Evolutionary conservation across 2,888 invertebrate genomes (phyloP), one percentile per base, ranked within the genome.

Genomic region (Dolichomitus sp.): DNA sequence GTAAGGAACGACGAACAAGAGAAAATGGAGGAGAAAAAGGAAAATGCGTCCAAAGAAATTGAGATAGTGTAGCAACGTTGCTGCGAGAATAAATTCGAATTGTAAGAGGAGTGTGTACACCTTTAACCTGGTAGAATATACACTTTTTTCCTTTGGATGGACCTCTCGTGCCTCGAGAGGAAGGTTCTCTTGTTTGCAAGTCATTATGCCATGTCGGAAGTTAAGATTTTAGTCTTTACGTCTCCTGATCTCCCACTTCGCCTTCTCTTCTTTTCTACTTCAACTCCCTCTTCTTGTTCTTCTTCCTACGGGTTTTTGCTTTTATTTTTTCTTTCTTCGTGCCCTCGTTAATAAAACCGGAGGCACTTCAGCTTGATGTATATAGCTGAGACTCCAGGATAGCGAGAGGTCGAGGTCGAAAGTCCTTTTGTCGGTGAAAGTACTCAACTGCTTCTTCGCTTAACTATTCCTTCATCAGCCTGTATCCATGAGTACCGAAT

Each of bases 121-220:
- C 59, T 72, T 57, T 57, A 45, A 72, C 57, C 42, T 27, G 42
- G 57, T 30, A 30, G 45, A 45, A 33, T 59, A 59, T 42, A 45
- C 42, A 59, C 45, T 59, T 45, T 59, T 57, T 72, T 57, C 57
- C 5, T 68, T 72, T 45, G 30, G 45, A 61, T 42, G 9, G 40
- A 63, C 63, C 63, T 69, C 61, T 54, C 37, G 14, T 19, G 61
- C 17, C 61, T 7, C 19, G 14, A 85, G 86, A 84, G 81, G 48
- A 79, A 87, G 84, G 79, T 87, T 86, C 86, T 85, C 86, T 89
- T 92, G 91, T 92, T 92, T 93, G 92, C 91, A 91, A 89, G 89
- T 92, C 91, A 91, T 93, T 93, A 92, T 89, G 83, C 82, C 86
- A 84, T 88, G 88, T 83, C 86, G 85, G 85, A 89, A 77, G 84